A percentile compares a stretch with the other conserved stretches of the same genome.
Conservation (phyloP, 2,797 vertebrate genomes). For the Agapornis canus region DNA sequence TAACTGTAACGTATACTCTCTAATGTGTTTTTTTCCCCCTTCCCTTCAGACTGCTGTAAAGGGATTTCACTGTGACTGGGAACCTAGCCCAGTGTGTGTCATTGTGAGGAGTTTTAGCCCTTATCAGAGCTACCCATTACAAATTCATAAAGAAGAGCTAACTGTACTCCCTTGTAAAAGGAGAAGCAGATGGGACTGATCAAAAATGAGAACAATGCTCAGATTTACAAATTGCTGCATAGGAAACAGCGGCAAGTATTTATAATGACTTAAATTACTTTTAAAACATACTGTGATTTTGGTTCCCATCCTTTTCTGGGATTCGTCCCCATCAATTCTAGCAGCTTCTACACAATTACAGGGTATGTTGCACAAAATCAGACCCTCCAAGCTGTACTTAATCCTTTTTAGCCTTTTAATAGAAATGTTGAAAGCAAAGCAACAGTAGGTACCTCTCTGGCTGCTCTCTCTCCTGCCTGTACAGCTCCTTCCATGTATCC, state of each 20-base stretch:
- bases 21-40: neutral
- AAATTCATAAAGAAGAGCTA: neutral
- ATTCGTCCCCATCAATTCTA: neutral
- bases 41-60: neutral
- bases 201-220: neutral
- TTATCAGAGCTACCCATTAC: neutral
- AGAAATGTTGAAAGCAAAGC: neutral
- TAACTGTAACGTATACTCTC: neutral
- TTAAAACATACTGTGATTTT: neutral
- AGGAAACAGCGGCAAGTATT: neutral
- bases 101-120: neutral
- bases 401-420: neutral
- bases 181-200: neutral
- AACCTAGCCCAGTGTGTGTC: neutral
- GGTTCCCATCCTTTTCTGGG: neutral
- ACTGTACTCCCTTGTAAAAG: neutral
- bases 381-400: neutral
- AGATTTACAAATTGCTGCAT: neutral
- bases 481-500: conserved; percentile 85
- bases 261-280: neutral
- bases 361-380: neutral
- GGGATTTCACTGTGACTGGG: conserved; percentile 15
- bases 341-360: neutral
- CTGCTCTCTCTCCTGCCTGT: conserved; percentile 81
- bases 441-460: conserved; percentile 76